Base-by-base conservation (phyloP, 2,888 invertebrate genomes). In the Rhodophaea formosa region DNA sequence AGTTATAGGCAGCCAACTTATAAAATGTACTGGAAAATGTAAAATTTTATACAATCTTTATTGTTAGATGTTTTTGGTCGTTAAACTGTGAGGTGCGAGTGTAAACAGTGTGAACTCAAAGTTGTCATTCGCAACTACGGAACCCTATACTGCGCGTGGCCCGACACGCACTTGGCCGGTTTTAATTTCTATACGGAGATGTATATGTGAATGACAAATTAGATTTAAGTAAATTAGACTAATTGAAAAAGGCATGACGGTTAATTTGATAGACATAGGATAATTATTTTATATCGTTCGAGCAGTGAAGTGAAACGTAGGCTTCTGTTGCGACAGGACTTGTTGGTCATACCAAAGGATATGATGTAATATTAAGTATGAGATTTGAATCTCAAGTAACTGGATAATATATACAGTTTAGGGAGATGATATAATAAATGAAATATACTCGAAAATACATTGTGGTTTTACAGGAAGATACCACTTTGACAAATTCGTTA, bases 241-340 rank as follows among this genome's bases (percentile, higher is more conserved):
- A 39, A 39, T 3, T 39, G 3, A 35, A 39, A 39, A 39, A 39
- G 39, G 39, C 39, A 39, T 39, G 10, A n/a, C n/a, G n/a, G n/a
- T n/a, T 1, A n/a, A 39, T n/a, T 39, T 39, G 39, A 39, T 12
- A 2, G 49, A 30, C 10, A 15, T 23, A 14, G 29, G 7, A 47
- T 8, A 47, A 30, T 14, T 15, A 8, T 7, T 32, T 10, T 1
- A 12, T 16, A 17, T 52, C 35, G 23, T 17, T 39, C 52, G 52
- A 1, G 52, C 52, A 39, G 52, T 53, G 49, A 49, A 39, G 52
- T 53, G 49, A 49, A 49, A 32, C 15, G 12, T 14, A 8, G 30
- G 7, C 15, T 8, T 15, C 14, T 7, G 15, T 49, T 32, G 30
- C 49, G 15, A 32, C 32, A 15, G 10, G 12, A 23, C 23, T 23